Evolutionary conservation across 2,113 vertebrate genomes (phyloP).

Genomic region (Apteryx mantelli): DNA sequence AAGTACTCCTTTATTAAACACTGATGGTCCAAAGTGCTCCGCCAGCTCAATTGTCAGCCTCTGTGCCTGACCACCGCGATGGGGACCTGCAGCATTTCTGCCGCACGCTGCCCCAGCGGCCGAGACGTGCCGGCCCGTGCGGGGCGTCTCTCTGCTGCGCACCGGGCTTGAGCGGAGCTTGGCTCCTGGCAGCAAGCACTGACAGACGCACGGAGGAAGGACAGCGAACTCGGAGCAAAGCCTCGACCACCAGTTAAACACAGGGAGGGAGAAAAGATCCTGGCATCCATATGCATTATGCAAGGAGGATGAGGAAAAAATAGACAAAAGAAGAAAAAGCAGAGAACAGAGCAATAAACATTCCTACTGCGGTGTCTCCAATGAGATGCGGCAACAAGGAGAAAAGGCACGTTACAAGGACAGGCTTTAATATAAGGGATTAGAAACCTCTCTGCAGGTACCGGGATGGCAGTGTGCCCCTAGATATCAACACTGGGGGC

Average conservation of each 20-base stretch:
- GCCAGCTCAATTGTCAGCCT: neutral
- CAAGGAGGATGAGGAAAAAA: accelerated
- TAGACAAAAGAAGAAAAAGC: neutral
- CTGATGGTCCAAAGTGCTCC: neutral
- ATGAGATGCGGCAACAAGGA: neutral
- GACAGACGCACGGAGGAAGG: neutral
- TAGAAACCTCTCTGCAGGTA: neutral
- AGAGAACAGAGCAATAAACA: neutral
- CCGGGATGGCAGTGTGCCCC: neutral
- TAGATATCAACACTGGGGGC: neutral
- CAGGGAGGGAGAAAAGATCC: neutral
- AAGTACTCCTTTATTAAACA: neutral
- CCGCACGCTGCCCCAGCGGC: too few species aligned
- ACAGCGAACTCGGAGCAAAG: neutral
- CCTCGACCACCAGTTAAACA: neutral
- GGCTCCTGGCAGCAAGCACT: neutral
- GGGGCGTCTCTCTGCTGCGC: neutral
- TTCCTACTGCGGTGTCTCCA: neutral
- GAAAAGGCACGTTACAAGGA: neutral
- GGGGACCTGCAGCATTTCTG: too few species aligned
- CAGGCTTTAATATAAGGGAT: neutral
- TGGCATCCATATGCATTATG: accelerated
- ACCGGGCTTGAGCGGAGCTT: neutral
- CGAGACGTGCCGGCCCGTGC: accelerated
- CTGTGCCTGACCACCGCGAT: neutral